A percentile compares a stretch with the other conserved stretches of the same genome.
Evolutionary conservation across 1,140 invertebrate genomes (phyloP).

Genomic region (Aphelenchoides fujianensis): DNA sequence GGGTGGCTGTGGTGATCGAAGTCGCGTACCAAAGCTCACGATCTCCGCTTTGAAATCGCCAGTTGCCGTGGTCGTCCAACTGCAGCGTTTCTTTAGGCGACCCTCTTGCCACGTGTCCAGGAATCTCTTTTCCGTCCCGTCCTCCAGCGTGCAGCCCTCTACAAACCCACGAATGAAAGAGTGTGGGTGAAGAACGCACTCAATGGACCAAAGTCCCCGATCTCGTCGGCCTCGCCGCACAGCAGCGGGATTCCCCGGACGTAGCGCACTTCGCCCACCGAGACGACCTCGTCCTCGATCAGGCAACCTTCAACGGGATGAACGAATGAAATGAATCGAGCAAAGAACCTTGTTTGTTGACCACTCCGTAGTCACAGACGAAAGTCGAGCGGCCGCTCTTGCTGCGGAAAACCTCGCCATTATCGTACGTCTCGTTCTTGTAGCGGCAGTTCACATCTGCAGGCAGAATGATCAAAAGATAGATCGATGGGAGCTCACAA

Average conservation of each 20-base stretch:
- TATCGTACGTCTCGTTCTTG: slow-evolving; percentile 33
- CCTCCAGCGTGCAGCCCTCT: not conserved
- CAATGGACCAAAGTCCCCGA: slow-evolving; percentile 26
- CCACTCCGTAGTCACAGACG: slow-evolving; percentile 41
- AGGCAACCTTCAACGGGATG: slow-evolving; percentile 45
- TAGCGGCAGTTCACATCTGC: slow-evolving; percentile 41
- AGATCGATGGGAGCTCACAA: slow-evolving; percentile 27
- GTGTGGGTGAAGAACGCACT: slow-evolving; percentile 3
- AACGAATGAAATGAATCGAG: too few relatives aligned
- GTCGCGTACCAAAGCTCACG: slow-evolving; percentile 7
- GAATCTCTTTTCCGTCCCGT: not conserved
- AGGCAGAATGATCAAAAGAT: too few relatives aligned
- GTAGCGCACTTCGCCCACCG: slow-evolving; percentile 44
- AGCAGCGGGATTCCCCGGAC: slow-evolving; percentile 39
- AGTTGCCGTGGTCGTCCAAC: not conserved
- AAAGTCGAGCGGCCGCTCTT: slow-evolving; percentile 21
- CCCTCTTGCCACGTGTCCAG: slow-evolving; percentile 23
- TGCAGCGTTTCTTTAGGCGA: slow-evolving; percentile 7
- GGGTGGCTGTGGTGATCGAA: not conserved
- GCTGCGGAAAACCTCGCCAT: slow-evolving; percentile 39
- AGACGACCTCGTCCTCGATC: slow-evolving; percentile 33
- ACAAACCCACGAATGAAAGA: slow-evolving; percentile 5
- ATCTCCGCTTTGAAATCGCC: not conserved
- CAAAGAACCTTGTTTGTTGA: slow-evolving; percentile 46
- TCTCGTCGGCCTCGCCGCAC: slow-evolving; percentile 37